Base-by-base conservation (phyloP, 2,113 vertebrate species). In the Pelvicachromis taeniatus region DNA sequence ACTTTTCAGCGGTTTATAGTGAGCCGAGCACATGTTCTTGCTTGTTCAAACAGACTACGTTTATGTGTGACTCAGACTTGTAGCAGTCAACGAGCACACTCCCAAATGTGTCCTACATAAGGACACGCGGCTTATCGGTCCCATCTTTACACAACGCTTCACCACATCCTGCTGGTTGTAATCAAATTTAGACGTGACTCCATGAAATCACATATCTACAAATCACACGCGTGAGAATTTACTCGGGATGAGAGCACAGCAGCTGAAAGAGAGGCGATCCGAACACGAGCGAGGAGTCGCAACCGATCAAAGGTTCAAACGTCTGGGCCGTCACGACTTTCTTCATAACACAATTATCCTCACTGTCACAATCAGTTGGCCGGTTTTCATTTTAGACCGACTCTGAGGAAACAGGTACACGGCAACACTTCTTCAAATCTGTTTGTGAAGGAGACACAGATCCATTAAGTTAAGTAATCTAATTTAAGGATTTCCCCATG, bases 101-200 rank as follows among this genome's bases (percentile, higher is more conserved):
- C 61, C 40, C 58, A 73, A 83, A 84, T 63, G 73, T 35, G 77
- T 78, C 78, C 61, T 2, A 16, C 48, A 59, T 3, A 3, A 52
- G 21, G 59, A 54, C 29, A 82, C 86, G 29, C 16, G 78, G 1
- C 10, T 21, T 78, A 21, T 31, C 55, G 21, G 70, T 73, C 6
- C n/a, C 1, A 26, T 59, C 52, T 83, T 50, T 83, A 70, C 6
- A 81, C 78, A 21, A 2, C 5, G 23, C 82, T 77, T 84, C 82
- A 86, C 68, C 73, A 58, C 23, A 78, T 84, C 40, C 85, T 53
- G 17, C 77, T 48, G 70, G 65, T 40, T 58, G 13, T 85, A 84
- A 92, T 73, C 78, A 63, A 70, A 29, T 11, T 59, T 53, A 3
- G 58, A 78, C 61, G 6, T 3, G 0, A 50, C 35, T 85, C 61